Conservation (phyloP, 2,888 invertebrate species). For the Apodemia hepburni region DNA sequence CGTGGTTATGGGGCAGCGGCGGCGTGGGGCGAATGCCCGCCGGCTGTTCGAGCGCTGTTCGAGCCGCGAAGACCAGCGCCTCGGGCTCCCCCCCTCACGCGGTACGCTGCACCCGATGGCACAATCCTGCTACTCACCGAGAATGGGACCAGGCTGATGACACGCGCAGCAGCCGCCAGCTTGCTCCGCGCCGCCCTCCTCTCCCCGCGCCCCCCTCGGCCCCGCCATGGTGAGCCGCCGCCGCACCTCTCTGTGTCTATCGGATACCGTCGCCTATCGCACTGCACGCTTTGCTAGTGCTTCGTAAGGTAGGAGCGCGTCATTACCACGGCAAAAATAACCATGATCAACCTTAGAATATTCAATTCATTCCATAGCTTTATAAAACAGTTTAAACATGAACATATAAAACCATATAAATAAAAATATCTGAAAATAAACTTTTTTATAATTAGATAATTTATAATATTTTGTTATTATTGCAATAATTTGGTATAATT, state of each 20-base stretch:
- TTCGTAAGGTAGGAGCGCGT: slow-evolving; percentile 75
- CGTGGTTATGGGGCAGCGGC: slow-evolving; percentile 76
- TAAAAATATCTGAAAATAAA: not conserved
- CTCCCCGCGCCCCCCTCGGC: slow-evolving; percentile 76
- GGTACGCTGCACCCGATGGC: slow-evolving; percentile 81
- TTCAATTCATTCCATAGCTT: slow-evolving; percentile 5
- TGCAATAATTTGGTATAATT: not conserved
- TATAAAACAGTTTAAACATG: not conserved
- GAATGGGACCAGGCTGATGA: slow-evolving; percentile 81
- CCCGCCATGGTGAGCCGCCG: slow-evolving; percentile 77
- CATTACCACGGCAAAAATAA: slow-evolving; percentile 22
- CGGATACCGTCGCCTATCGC: slow-evolving; percentile 72
- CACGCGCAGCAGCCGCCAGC: slow-evolving; percentile 74
- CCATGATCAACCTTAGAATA: not conserved
- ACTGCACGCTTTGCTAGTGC: slow-evolving; percentile 75
- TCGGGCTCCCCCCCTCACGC: slow-evolving; percentile 76
- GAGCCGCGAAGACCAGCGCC: slow-evolving; percentile 67
- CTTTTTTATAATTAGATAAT: not conserved
- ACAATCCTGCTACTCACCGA: slow-evolving; percentile 83
- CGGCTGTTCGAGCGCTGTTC: slow-evolving; percentile 78
- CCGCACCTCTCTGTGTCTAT: slow-evolving; percentile 71
- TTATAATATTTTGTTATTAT: not conserved
- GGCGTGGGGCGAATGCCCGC: slow-evolving; percentile 72
- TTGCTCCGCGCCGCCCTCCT: slow-evolving; percentile 76
- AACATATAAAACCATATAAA: not conserved